Conservation (phyloP, 2,797 vertebrate genomes). For the Fringilla coelebs region DNA sequence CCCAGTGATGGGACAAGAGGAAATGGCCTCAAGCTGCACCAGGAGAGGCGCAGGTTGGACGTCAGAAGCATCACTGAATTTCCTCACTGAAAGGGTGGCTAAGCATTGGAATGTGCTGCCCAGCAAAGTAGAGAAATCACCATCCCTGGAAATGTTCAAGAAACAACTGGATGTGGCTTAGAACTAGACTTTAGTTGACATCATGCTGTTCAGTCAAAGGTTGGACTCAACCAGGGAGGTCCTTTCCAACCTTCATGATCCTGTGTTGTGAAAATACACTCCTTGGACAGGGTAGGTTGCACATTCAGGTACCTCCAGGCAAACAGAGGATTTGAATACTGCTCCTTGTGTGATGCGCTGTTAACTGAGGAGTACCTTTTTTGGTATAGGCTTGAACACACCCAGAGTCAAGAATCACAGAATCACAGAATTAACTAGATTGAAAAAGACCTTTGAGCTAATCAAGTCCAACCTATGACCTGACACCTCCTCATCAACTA, state of each 20-base stretch:
- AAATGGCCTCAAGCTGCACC: not conserved
- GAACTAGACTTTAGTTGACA: not conserved
- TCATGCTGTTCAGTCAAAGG: not conserved
- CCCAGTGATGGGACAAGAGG: not conserved
- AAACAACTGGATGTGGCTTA: not conserved
- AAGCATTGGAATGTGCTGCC: not conserved
- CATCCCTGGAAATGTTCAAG: not conserved
- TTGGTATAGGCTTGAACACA: not conserved
- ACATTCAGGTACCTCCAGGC: not conserved
- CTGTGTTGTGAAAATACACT: not conserved
- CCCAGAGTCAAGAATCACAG: not conserved
- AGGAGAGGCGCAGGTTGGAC: not conserved
- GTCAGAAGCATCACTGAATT: not conserved
- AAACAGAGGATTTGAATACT: not conserved
- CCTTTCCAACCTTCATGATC: not conserved
- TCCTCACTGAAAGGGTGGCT: not conserved
- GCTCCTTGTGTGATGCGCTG: not conserved
- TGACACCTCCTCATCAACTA: not conserved
- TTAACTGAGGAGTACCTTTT: not conserved
- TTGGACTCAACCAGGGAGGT: fast-evolving
- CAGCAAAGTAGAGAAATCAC: not conserved
- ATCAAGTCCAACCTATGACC: not conserved
- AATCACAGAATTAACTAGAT: not conserved
- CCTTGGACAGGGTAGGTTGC: fast-evolving
- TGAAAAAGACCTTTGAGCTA: not conserved